Percentiles rank a stretch among this genome's conserved stretches.
Conservation (phyloP, 2,797 vertebrate genomes). For the Alosa sapidissima region DNA sequence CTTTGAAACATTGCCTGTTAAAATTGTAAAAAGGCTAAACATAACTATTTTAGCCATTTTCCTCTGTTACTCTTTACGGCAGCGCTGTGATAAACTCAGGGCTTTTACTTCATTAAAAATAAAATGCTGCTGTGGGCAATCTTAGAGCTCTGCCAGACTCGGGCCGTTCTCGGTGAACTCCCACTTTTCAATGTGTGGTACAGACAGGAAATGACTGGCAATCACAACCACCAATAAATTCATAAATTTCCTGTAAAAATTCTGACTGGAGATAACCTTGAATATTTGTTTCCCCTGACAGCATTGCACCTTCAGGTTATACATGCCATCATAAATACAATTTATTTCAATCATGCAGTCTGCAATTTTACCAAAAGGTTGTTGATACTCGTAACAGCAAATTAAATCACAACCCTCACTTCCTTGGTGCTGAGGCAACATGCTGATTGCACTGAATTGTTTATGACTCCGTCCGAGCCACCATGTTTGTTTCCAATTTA, state of each 20-base stretch:
- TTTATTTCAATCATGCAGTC: background rate
- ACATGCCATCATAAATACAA: background rate
- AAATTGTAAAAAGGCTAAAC: background rate
- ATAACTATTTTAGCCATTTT: background rate
- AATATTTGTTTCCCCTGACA: too few relatives aligned
- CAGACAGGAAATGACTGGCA: background rate
- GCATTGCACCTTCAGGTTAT: background rate
- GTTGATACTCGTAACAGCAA: background rate
- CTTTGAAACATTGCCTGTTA: background rate
- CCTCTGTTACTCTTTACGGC: background rate
- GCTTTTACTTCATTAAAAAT: background rate
- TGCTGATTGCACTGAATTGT: background rate
- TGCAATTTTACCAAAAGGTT: background rate
- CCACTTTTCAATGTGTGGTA: background rate
- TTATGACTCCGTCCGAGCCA: background rate
- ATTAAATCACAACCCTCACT: background rate
- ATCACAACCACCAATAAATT: background rate
- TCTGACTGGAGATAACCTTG: background rate
- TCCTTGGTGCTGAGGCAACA: background rate
- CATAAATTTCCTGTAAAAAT: background rate
- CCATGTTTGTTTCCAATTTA: background rate
- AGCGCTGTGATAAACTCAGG: background rate
- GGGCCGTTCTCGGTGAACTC: background rate
- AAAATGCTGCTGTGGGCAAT: background rate
- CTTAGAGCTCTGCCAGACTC: background rate